Conservation (phyloP, 1,140 invertebrate genomes). For the Sinonovacula constricta region DNA sequence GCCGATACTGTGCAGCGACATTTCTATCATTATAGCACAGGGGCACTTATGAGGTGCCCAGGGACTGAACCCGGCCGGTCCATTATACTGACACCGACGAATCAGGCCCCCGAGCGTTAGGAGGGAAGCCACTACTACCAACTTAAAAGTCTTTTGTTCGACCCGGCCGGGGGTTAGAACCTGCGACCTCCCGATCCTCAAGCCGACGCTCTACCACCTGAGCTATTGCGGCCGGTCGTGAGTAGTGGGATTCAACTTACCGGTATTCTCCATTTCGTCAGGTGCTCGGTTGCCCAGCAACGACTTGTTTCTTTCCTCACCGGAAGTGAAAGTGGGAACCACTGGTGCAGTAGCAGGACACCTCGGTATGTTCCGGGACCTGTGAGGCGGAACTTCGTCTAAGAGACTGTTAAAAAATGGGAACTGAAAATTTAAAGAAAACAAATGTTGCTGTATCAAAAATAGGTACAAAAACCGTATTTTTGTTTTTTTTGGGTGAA, state of each 20-base stretch:
- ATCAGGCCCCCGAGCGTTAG: no score
- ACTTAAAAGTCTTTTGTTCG: not conserved
- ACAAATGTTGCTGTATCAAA: not conserved
- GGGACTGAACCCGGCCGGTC: no score
- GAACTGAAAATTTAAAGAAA: conserved; percentile 1
- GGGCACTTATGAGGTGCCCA: no score
- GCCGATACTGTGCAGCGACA: no score
- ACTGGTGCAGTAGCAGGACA: not conserved
- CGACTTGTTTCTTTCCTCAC: not conserved
- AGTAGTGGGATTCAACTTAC: not conserved
- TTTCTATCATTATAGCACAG: no score
- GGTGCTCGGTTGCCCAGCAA: not conserved
- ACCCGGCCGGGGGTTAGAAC: not conserved
- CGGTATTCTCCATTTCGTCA: not conserved
- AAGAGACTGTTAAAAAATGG: not conserved
- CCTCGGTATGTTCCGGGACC: not conserved
- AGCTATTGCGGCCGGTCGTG: not conserved
- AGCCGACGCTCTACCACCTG: no score
- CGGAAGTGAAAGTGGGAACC: not conserved
- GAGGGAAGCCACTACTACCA: no score
- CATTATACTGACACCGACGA: no score
- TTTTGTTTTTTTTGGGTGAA: not conserved
- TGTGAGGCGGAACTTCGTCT: not conserved
- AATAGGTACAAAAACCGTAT: not conserved
- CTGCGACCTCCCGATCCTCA: no score